Base-by-base conservation (phyloP, 2,888 invertebrate species). In the Heliconius charithonia region DNA sequence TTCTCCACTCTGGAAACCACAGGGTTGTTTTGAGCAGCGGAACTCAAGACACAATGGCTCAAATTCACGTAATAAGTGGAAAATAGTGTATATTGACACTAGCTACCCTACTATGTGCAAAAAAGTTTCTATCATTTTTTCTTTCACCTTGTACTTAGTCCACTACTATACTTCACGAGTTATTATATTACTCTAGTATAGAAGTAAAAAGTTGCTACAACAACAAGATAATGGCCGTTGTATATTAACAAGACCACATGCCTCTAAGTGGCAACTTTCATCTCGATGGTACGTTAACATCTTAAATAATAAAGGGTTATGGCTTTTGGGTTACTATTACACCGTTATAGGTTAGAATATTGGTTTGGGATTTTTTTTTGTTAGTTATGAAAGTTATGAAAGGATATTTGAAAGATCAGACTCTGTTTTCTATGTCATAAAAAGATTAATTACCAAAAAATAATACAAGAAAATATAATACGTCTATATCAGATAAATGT, bases 231-330 rank as follows among this genome's bases (percentile, higher is more conserved):
- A 72, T 56, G 27, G 22, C 32, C 19, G n/a, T 19, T 56, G 56
- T 32, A 56, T 56, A 56, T 71, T 27, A 51, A 71, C 32, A 22
- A 71, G 27, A 51, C 29, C 56, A 56, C 71, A 56, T 32, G 32
- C 51, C 29, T 56, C 56, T 71, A 71, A 71, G 32, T 32, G 56
- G 71, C 25, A 67, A 72, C 72, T 73, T 74, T 74, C 73, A 76
- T 73, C 76, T 76, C 69, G 71, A 71, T 56, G 67, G 73, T 75
- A 32, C 63, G 32, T 59, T 45, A 65, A 77, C 29, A 56, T 72
- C 63, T 66, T 62, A 70, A 79, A 78, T 69, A 75, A 78, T 78
- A 73, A 73, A 78, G 67, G 41, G 59, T 67, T 67, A 78, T 56
- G 22, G 56, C 32, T 71, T 41, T 76, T 25, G 22, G 32, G 25